A percentile compares a stretch with the other conserved stretches of the same genome.
Evolutionary conservation across 2,888 invertebrate species (phyloP).

Genomic region (Epinotia nisella): DNA sequence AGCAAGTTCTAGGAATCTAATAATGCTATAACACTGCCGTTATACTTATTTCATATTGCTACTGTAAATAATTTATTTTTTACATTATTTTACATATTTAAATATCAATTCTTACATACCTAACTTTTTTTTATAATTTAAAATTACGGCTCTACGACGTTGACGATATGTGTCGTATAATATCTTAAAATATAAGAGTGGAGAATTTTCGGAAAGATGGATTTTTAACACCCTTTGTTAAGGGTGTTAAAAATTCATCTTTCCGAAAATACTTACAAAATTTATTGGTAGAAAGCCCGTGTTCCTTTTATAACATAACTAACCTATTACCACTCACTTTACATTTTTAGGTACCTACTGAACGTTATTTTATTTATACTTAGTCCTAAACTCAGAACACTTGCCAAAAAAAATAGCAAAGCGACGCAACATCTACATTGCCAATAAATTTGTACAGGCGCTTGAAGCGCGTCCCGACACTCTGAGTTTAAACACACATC

Average conservation of each 20-base stretch:
- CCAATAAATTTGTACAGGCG: conserved; percentile 9
- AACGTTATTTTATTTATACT: not conserved
- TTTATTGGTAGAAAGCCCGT: not conserved
- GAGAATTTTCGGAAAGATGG: too few species aligned
- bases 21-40: not conserved
- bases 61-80: not conserved
- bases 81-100: too few species aligned
- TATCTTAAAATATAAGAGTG: not conserved
- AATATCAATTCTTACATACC: too few species aligned
- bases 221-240: too few species aligned
- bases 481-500: not conserved
- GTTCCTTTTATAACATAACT: not conserved
- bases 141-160: not conserved
- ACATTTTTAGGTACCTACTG: not conserved
- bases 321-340: not conserved
- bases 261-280: not conserved
- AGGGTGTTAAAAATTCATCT: not conserved
- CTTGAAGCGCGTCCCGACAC: not conserved
- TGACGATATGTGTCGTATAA: conserved; percentile 5
- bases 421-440: not conserved
- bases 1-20: not conserved
- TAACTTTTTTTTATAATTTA: not conserved
- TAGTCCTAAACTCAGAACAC: not conserved
- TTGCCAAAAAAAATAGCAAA: conserved; percentile 4
- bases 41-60: not conserved